These are phyloP conservation scores for Polyodon spathula DNA, from an alignment of 2,113 vertebrate species.

Conservation along the genomic window DNA sequence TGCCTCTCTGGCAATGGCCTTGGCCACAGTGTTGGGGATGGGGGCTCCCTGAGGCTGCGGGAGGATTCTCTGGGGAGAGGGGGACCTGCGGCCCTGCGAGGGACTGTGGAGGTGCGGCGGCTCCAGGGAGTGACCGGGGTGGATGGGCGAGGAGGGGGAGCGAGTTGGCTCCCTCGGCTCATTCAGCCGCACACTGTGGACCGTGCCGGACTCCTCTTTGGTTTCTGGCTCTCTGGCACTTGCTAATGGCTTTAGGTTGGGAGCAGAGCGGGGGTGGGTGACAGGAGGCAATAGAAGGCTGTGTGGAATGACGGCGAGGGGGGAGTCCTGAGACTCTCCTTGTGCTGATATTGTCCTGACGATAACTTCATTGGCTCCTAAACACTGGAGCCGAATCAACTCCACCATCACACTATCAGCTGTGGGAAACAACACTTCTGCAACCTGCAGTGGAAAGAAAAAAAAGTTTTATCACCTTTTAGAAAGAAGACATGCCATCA, in stretches of 20 bases:
- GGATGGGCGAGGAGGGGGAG: constrained; percentile 45
- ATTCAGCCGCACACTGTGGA: constrained; percentile 46
- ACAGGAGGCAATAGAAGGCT: constrained; percentile 76
- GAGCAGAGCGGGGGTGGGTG: constrained; percentile 55
- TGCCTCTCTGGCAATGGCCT: constrained; percentile 92
- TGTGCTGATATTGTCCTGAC: constrained; percentile 86
- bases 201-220: constrained; percentile 78
- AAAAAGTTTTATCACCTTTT: not conserved
- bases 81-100: constrained; percentile 59
- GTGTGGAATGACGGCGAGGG: constrained; percentile 63
- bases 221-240: constrained; percentile 83
- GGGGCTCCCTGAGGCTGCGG: constrained; percentile 90
- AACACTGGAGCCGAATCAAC: constrained; percentile 64
- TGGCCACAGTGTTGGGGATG: constrained; percentile 78
- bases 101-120: constrained; percentile 57
- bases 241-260: constrained; percentile 77
- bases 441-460: constrained; percentile 57
- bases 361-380: constrained; percentile 76
- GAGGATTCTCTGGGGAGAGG: constrained; percentile 86
- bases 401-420: constrained; percentile 74
- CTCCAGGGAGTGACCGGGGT: constrained; percentile 64
- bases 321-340: constrained; percentile 86
- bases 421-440: constrained; percentile 75
- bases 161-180: constrained; percentile 77
- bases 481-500: too few relatives aligned